Evolutionary conservation across 1,140 invertebrate genomes (phyloP), one percentile per base, ranked within the genome.

Genomic region (Brachionus koreanus): DNA sequence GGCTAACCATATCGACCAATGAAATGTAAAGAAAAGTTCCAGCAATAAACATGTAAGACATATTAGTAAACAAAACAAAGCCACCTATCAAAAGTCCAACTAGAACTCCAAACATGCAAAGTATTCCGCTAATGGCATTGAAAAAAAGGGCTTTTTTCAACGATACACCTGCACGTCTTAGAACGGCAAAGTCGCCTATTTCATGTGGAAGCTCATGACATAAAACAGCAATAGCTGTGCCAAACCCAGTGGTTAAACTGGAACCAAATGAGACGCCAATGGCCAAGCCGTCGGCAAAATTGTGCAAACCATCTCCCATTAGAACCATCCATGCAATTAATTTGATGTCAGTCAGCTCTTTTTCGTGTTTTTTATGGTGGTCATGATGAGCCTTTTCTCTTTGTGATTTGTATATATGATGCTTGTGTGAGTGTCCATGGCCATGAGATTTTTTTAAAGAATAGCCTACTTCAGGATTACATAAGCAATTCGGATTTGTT

Each of bases 11-110:
- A 87, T 97, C 95, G 35, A 97, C 95, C 82, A 97, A 90, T 29
- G 94, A 94, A 85, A 97, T 95, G 87, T 97, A 97, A 39, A 97
- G 91, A 89, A 97, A 97, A 89, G 94, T 95, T 76, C 95, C 95
- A 46, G 94, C 95, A 12, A 94, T 94, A 19, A 91, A 91, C 7
- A 94, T 92, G 90, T 96, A 97, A 83, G 97, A 91, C 94, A 95
- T 97, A 69, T 92, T 90, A 12, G 92, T 93, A 35, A 93, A 92
- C 23, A 90, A 88, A 23, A 92, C 92, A 19, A 93, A 92, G 84
- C 93, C 92, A 0, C 95, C 94, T 61, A 94, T 89, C 61, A 92
- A 87, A 77, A 95, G 91, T 23, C 94, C 94, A 84, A 94, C 91
- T 67, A 94, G 89, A 93, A 94, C 94, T 1, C 95, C 95, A 67